Conservation (phyloP, 1,140 invertebrate genomes). For the Stegodyphus mimosarum region DNA sequence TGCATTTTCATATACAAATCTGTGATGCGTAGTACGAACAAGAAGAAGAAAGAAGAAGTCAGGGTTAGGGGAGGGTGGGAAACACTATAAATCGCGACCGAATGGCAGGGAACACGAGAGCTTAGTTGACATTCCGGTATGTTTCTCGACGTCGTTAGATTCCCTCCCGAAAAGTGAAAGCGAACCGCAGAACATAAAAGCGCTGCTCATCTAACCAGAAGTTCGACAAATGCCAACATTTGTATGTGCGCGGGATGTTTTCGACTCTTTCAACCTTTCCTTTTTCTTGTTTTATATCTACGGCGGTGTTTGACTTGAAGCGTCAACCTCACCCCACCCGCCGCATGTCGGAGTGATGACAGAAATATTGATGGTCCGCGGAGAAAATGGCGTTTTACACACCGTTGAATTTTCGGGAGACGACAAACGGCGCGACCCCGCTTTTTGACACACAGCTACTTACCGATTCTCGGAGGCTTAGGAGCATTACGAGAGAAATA, state of each 20-base stretch:
- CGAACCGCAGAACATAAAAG: constrained; percentile 1
- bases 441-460: background rate
- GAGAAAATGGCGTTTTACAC: constrained; percentile 19
- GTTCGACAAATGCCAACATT: constrained; percentile 27
- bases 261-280: background rate
- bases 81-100: constrained; percentile 20
- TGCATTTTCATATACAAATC: no score
- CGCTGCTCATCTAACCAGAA: constrained; percentile 16
- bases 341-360: background rate
- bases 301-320: background rate
- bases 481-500: background rate
- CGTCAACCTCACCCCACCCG: background rate
- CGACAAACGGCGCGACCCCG: background rate
- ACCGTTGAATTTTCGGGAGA: constrained; percentile 3
- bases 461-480: background rate
- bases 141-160: constrained; percentile 1
- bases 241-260: constrained; percentile 17
- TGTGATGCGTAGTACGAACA: no score
- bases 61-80: no score
- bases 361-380: constrained; percentile 20
- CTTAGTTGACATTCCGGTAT: constrained; percentile 27
- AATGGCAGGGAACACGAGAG: background rate
- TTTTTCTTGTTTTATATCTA: constrained; percentile 2
- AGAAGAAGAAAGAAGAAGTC: no score
- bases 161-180: background rate